These are phyloP conservation scores for Schrankia costaestrigalis DNA, from an alignment of 2,888 invertebrate genomes.

Conservation along the genomic window DNA sequence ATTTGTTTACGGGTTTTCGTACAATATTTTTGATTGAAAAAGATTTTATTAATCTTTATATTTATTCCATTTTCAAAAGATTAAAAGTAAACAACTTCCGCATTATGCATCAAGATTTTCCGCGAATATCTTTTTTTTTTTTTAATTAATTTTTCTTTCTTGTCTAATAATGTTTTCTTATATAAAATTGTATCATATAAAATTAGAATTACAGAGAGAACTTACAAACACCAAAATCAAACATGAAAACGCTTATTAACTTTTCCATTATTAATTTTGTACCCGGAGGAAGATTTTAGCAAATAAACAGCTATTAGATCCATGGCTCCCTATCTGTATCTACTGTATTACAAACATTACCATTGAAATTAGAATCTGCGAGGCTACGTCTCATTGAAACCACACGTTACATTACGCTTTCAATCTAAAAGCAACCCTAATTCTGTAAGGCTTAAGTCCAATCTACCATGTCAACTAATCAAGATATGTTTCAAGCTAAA, in stretches of 20 bases:
- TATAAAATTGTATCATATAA: no score
- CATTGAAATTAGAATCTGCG: conserved; percentile 30
- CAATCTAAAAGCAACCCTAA: conserved; percentile 23
- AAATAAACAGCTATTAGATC: conserved; percentile 32
- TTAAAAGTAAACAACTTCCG: no score
- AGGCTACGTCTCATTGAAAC: conserved; percentile 19
- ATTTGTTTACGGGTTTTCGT: conserved; percentile 2
- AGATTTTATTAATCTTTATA: no score
- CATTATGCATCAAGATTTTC: no score
- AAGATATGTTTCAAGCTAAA: conserved; percentile 7
- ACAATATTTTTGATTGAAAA: no score
- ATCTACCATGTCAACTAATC: conserved; percentile 13
- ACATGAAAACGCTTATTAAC: conserved; percentile 15
- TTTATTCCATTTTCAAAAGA: no score
- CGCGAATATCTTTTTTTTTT: no score
- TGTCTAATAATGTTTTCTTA: no score
- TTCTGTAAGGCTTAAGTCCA: conserved; percentile 8
- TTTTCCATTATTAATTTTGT: conserved; percentile 27
- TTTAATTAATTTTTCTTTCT: no score
- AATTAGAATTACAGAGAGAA: no score
- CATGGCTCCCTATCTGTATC: conserved; percentile 12
- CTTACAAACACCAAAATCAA: conserved; percentile 14
- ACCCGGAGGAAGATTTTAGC: conserved; percentile 16
- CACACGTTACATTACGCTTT: conserved; percentile 13
- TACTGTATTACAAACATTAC: conserved; percentile 24